Conservation (phyloP, 1,140 invertebrate species). For the Pogonus chalceus region DNA sequence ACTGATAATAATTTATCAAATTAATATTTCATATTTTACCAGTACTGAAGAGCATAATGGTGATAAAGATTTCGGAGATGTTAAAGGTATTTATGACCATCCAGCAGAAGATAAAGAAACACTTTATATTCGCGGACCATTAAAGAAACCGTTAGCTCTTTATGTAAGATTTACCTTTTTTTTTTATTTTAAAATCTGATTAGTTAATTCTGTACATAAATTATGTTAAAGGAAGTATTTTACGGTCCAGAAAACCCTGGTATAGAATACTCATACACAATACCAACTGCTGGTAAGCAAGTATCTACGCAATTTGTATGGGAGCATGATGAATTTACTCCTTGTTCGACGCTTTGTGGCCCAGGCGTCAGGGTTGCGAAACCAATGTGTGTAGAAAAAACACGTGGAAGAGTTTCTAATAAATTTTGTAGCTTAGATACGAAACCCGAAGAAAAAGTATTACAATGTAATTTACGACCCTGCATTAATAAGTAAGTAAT, state of each 20-base stretch:
- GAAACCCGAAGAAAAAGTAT: conserved; percentile 31
- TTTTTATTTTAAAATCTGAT: background rate
- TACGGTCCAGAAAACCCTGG: conserved; percentile 33
- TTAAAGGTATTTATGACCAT: conserved; percentile 34
- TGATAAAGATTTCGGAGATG: conserved; percentile 33
- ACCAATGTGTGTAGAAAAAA: conserved; percentile 37
- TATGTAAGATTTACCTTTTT: conserved; percentile 27
- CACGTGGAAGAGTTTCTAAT: conserved; percentile 35
- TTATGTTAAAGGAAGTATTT: conserved; percentile 33
- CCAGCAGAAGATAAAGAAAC: conserved; percentile 35
- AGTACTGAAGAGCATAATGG: conserved; percentile 29
- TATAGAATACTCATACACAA: conserved; percentile 36
- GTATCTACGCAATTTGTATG: conserved; percentile 37
- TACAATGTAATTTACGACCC: conserved; percentile 35
- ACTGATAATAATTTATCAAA: background rate
- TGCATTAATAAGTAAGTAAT: conserved; percentile 37
- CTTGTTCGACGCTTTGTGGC: conserved; percentile 37
- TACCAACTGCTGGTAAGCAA: conserved; percentile 18
- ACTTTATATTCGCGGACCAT: conserved; percentile 38
- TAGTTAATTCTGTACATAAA: background rate
- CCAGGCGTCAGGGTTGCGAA: conserved; percentile 36
- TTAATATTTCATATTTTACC: conserved; percentile 13
- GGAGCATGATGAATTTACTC: conserved; percentile 39
- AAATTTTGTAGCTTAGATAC: conserved; percentile 33
- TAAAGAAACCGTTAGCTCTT: conserved; percentile 33